Conservation (phyloP, 1,140 invertebrate species). For the Hermetia illucens region DNA sequence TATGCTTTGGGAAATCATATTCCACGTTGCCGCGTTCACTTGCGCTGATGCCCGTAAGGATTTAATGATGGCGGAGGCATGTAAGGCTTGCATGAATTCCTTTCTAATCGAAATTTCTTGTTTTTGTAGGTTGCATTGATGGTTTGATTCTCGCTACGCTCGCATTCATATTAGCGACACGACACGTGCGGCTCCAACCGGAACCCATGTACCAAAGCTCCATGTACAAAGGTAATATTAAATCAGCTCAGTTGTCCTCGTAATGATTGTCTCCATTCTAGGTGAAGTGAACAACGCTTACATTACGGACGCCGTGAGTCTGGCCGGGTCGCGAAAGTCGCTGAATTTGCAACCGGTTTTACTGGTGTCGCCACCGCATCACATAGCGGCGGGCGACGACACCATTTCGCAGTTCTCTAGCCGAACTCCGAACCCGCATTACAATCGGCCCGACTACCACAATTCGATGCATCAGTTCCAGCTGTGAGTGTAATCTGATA, state of each 20-base stretch:
- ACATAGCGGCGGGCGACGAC: conserved; percentile 34
- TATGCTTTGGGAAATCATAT: too few relatives aligned
- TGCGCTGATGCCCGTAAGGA: too few relatives aligned
- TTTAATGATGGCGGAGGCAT: too few relatives aligned
- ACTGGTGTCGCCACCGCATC: conserved; percentile 27
- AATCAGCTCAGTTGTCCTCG: too few relatives aligned
- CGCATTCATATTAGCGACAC: conserved; percentile 84
- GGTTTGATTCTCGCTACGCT: conserved; percentile 76
- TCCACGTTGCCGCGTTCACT: too few relatives aligned
- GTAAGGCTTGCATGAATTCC: neutral
- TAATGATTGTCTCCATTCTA: too few relatives aligned
- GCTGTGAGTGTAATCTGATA: neutral
- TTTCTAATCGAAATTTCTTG: neutral
- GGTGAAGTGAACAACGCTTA: conserved; percentile 79
- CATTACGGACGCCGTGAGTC: conserved; percentile 62
- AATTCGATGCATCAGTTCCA: conserved; percentile 15
- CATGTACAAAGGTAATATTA: conserved; percentile 43
- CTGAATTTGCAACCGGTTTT: conserved; percentile 74
- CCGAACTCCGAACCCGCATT: conserved; percentile 39
- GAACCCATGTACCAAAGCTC: conserved; percentile 57
- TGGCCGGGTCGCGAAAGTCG: conserved; percentile 70
- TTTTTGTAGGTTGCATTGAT: conserved; percentile 52
- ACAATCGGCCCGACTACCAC: conserved; percentile 27
- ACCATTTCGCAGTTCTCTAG: conserved; percentile 63
- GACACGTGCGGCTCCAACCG: conserved; percentile 70